Evolutionary conservation across 1,140 invertebrate species (phyloP).

Genomic region (Procambarus clarkii): DNA sequence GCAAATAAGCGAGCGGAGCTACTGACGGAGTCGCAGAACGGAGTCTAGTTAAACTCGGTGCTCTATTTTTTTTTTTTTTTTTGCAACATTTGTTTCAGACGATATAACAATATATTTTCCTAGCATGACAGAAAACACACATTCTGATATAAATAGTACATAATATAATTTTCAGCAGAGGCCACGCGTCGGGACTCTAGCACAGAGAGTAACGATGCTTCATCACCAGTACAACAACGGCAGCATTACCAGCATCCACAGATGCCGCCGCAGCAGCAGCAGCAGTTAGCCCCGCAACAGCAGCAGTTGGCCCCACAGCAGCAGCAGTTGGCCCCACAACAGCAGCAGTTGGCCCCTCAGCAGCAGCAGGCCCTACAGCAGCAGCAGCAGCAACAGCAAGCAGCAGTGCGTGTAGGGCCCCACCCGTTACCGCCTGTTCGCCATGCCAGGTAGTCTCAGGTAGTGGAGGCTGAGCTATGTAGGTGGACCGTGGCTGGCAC

Average conservation of each 20-base stretch:
- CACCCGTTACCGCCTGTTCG: constrained; percentile 64
- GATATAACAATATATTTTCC: no score
- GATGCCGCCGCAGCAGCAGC: constrained; percentile 20
- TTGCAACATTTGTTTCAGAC: no score
- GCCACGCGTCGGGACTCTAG: constrained; percentile 35
- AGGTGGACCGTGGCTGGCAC: constrained; percentile 61
- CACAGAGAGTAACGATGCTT: constrained; percentile 63
- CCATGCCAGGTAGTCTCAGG: constrained; percentile 68
- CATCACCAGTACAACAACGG: constrained; percentile 43
- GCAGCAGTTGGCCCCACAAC: not conserved
- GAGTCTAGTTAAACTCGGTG: no score
- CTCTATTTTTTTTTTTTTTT: no score
- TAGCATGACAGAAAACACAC: no score
- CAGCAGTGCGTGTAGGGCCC: constrained; percentile 36
- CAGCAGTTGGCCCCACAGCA: not conserved
- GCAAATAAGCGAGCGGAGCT: no score
- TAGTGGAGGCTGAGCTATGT: constrained; percentile 68
- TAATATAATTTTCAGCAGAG: not conserved
- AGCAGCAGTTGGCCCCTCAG: constrained; percentile 17
- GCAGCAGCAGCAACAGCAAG: constrained; percentile 12
- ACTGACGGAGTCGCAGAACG: no score
- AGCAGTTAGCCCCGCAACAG: not conserved
- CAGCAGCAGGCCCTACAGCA: constrained; percentile 25
- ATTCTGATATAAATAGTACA: no score
- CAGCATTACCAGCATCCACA: constrained; percentile 51